phyloP scores from a whole-genome alignment of 2,113 vertebrate genomes.

The Pseudopodoces humilis region DNA sequence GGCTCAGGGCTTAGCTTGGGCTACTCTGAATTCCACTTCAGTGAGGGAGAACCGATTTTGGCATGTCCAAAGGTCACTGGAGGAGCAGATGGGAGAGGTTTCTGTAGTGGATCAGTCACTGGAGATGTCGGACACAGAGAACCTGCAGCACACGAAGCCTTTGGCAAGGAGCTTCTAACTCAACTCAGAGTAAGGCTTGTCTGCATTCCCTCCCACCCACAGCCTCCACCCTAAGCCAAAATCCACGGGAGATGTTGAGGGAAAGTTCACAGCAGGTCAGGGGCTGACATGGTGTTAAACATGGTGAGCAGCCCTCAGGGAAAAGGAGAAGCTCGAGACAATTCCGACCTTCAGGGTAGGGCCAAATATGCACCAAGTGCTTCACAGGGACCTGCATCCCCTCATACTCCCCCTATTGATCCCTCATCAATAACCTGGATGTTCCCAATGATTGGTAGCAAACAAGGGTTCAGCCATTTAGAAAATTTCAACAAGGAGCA shows the following conservation, averaged over 20 bases:
- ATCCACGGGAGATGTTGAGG: rapidly evolving
- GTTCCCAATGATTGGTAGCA: neutral
- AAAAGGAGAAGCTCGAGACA: neutral
- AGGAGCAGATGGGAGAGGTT: neutral
- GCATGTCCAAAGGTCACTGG: constrained; percentile 29
- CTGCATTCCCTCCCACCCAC: neutral
- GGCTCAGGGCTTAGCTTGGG: neutral
- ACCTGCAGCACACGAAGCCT: neutral
- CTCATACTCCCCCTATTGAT: rapidly evolving
- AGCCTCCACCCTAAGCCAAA: neutral
- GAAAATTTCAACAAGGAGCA: neutral
- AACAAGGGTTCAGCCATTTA: neutral
- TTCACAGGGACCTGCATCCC: neutral
- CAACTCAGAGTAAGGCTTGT: rapidly evolving
- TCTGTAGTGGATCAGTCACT: rapidly evolving
- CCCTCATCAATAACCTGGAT: neutral
- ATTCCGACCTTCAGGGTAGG: neutral
- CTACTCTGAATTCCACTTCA: constrained; percentile 19
- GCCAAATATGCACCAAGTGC: rapidly evolving
- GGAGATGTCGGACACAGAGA: neutral
- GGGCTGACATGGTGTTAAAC: neutral
- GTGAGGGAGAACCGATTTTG: neutral
- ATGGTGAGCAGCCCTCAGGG: neutral
- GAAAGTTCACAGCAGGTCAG: neutral
- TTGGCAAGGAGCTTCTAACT: neutral